Base-by-base conservation (phyloP, 30 jellyfish, hydroid and myxozoan genomes). In the Hydractinia echinata region DNA sequence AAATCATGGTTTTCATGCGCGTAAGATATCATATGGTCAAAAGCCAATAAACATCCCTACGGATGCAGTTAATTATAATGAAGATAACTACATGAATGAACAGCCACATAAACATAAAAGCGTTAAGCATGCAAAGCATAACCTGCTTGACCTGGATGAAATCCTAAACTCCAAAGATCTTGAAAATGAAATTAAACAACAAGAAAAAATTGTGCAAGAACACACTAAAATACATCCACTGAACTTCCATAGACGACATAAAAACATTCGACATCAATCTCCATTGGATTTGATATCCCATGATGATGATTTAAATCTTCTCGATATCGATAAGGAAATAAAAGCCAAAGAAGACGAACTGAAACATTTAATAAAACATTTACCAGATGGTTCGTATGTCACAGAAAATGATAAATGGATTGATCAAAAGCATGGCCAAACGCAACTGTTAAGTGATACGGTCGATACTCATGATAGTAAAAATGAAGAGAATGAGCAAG, bases 321-420 rank as follows among this genome's bases (percentile, higher is more conserved):
- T 64, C 19, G 74, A 64, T 4, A 64, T 64, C 2, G 74, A 64
- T 13, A n/a, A 44, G 1, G 74, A 64, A 13, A 64, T 64, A 64
- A 64, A 64, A 64, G 8, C 10, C 51, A 64, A 64, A 13, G 74
- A 64, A 64, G 1, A 64, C 0, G 74, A 64, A 13, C 7, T 64
- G 2, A 64, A 64, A n/a, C 74, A 64, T 13, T 64, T 64, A 6
- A 13, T 64, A 64, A 64, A 44, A n/a, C 19, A 64, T 44, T 51
- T 64, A 64, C 74, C 74, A 6, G 74, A 64, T 13, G 74, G 74
- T 51, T n/a, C 74, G 10, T 64, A 6, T 64, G 39, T 51, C 19
- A 64, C 74, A 6, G 74, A 64, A 13, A 64, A 64, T 64, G 74
- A 64, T 51, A 7, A 64, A 64, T 64, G 74, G 74, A 51, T 51